A percentile compares a stretch with the other conserved stretches of the same genome.
These are phyloP conservation scores for Toxotes lorentzi DNA, from an alignment of 2,797 vertebrate genomes.

Conservation along the genomic window DNA sequence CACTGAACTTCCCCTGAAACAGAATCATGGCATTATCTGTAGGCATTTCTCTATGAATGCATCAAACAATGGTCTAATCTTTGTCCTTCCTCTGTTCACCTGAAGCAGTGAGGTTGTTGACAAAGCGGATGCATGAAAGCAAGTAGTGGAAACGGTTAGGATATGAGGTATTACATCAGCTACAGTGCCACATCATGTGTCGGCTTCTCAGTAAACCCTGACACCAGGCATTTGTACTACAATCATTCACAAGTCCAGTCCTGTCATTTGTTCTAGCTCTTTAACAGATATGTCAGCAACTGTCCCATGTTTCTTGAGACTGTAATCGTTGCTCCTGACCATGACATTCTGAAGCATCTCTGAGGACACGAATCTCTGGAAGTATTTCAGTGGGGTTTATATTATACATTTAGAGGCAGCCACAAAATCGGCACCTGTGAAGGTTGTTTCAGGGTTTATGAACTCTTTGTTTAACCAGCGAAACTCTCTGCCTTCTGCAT, in stretches of 20 bases:
- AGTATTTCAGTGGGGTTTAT: background rate
- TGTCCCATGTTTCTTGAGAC: background rate
- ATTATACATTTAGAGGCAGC: background rate
- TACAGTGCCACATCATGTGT: background rate
- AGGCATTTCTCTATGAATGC: background rate
- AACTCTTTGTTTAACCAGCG: background rate
- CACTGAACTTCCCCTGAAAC: conserved; percentile 34
- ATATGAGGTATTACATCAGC: background rate
- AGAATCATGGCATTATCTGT: conserved; percentile 15
- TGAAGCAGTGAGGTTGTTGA: background rate
- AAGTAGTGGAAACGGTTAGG: background rate
- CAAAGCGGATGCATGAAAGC: background rate
- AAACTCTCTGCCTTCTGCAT: background rate
- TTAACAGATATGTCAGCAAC: background rate
- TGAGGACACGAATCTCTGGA: background rate
- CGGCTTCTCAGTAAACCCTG: background rate
- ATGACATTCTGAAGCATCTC: background rate
- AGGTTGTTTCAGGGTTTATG: background rate
- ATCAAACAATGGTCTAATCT: no score
- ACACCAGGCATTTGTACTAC: background rate
- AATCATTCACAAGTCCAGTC: background rate
- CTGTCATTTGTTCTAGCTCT: background rate
- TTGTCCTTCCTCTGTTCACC: background rate
- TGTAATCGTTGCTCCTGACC: background rate
- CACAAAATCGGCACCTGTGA: background rate